Conservation (phyloP, 2,888 invertebrate species). For the Brachylomia viminalis region DNA sequence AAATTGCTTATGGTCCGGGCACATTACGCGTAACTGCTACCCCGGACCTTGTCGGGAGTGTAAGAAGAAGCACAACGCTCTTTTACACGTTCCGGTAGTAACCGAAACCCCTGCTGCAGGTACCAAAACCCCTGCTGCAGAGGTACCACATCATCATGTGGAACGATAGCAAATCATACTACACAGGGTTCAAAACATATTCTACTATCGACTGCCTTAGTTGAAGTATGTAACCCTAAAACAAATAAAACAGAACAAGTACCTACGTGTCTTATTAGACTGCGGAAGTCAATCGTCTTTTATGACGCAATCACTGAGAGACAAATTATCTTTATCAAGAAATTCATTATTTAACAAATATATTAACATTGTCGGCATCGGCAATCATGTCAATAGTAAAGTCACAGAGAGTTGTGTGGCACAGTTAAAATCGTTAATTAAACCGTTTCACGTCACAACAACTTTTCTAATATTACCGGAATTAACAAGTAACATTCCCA, state of each 20-base stretch:
- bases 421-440: slow-evolving; percentile 7
- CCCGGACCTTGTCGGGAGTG: slow-evolving; percentile 21
- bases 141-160: neutral
- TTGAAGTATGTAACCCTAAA: neutral
- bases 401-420: too few species aligned
- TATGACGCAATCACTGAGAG: slow-evolving; percentile 6
- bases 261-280: slow-evolving; percentile 25
- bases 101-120: neutral
- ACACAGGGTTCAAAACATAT: slow-evolving; percentile 3
- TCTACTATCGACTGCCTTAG: slow-evolving; percentile 19
- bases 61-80: slow-evolving; percentile 19
- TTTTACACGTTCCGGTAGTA: slow-evolving; percentile 11
- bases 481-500: slow-evolving; percentile 12
- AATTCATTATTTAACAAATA: neutral
- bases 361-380: slow-evolving; percentile 18
- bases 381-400: slow-evolving; percentile 9
- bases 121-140: neutral
- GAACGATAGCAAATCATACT: neutral
- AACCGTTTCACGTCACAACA: slow-evolving; percentile 10
- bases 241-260: slow-evolving; percentile 18
- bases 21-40: slow-evolving; percentile 4
- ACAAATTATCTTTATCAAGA: slow-evolving; percentile 1
- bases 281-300: slow-evolving; percentile 15
- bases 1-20: slow-evolving; percentile 14
- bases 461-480: slow-evolving; percentile 5